These are phyloP conservation scores for Solenopsis fugax DNA, from an alignment of 1,140 invertebrate species.

Conservation along the genomic window DNA sequence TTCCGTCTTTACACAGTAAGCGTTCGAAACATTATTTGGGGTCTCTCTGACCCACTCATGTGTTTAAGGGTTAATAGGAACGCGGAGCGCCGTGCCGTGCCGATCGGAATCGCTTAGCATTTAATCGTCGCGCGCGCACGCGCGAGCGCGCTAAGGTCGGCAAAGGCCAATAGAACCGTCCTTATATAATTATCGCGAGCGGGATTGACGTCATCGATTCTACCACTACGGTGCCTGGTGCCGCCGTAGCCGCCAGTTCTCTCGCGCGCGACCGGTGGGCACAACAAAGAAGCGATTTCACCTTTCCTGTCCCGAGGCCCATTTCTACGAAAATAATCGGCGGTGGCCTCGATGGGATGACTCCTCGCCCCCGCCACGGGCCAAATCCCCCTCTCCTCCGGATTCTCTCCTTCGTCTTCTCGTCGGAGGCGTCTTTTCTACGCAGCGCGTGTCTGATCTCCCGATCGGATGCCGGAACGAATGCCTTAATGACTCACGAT, in stretches of 20 bases:
- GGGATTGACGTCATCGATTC: conserved; percentile 82
- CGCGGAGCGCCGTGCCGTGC: conserved; percentile 25
- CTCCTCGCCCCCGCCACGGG: neutral
- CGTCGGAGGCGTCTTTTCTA: neutral
- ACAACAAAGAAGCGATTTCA: conserved; percentile 12
- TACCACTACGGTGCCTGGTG: conserved; percentile 53
- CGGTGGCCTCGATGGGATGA: neutral
- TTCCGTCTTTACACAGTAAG: no score
- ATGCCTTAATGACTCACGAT: neutral
- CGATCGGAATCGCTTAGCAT: conserved; percentile 78
- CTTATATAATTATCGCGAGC: conserved; percentile 81
- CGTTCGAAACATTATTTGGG: no score
- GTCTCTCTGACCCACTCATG: no score
- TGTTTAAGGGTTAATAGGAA: no score
- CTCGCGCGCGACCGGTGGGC: neutral
- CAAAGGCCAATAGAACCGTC: conserved; percentile 80
- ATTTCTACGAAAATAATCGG: conserved; percentile 65
- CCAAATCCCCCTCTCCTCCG: no score
- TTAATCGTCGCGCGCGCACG: conserved; percentile 71
- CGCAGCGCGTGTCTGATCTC: neutral
- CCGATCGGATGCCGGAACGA: neutral
- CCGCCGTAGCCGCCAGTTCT: neutral
- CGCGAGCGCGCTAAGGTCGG: conserved; percentile 50
- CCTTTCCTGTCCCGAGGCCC: conserved; percentile 33
- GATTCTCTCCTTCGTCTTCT: conserved; percentile 22